These are phyloP conservation scores for Hirtodrosophila duncani DNA, from an alignment of 2,888 invertebrate genomes.

Conservation along the genomic window DNA sequence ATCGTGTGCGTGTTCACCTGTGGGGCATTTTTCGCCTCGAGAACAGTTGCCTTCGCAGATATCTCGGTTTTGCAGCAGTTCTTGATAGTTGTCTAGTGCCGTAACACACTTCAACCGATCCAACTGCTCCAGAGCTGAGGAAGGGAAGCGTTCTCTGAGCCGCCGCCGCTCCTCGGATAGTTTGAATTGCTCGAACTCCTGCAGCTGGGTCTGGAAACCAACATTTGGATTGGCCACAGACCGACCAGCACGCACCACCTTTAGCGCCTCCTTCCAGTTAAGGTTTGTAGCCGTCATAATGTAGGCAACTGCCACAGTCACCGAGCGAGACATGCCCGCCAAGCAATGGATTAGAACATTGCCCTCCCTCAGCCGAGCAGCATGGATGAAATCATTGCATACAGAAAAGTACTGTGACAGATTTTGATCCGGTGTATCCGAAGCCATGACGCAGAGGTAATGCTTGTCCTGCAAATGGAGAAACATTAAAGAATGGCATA, in stretches of 20 bases:
- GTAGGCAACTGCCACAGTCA: conserved; percentile 96
- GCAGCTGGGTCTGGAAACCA: conserved; percentile 95
- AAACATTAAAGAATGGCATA: not conserved
- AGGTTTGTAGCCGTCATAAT: conserved; percentile 95
- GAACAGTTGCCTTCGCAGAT: conserved; percentile 93
- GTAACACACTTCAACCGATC: conserved; percentile 87
- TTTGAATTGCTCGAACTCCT: conserved; percentile 91
- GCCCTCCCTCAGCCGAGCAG: conserved; percentile 91
- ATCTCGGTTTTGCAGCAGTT: conserved; percentile 86
- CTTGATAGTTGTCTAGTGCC: conserved; percentile 91
- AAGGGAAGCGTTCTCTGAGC: conserved; percentile 90
- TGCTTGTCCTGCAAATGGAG: conserved; percentile 88
- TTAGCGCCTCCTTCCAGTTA: conserved; percentile 94
- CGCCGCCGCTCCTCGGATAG: conserved; percentile 90
- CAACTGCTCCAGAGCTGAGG: conserved; percentile 84
- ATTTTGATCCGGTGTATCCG: conserved; percentile 97
- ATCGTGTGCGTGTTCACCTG: no score
- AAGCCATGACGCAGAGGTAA: conserved; percentile 96
- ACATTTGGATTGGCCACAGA: conserved; percentile 97
- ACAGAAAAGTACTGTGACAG: conserved; percentile 94
- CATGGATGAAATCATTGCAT: conserved; percentile 98
- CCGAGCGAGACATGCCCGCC: conserved; percentile 97
- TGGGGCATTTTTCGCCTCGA: conserved; percentile 90
- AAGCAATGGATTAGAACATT: conserved; percentile 96
- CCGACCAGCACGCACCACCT: conserved; percentile 94